Conservation (phyloP, 2,113 vertebrate genomes). For the Phalacrocorax aristotelis region DNA sequence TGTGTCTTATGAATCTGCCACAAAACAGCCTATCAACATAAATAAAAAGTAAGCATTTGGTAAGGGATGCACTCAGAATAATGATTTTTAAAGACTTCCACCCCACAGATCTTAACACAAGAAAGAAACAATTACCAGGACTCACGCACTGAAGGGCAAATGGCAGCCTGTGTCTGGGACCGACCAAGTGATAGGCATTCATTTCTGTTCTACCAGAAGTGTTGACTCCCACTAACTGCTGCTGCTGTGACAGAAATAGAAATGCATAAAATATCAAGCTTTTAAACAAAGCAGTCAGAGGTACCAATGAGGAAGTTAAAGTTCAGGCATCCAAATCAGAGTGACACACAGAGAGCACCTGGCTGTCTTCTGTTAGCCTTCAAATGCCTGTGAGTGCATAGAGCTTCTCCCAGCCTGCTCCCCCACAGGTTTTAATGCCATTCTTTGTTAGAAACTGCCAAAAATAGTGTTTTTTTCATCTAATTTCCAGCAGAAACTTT, state of each 20-base stretch:
- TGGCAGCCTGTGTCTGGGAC: not conserved
- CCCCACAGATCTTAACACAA: not conserved
- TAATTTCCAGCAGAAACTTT: not conserved
- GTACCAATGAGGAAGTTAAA: not conserved
- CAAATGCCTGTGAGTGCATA: conserved; percentile 69
- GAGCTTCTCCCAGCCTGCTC: conserved; percentile 75
- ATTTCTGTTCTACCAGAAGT: not conserved
- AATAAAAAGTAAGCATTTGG: not conserved
- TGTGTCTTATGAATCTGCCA: not conserved
- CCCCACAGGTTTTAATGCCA: conserved; percentile 68
- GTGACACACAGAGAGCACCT: conserved; percentile 69
- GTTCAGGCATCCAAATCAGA: not conserved
- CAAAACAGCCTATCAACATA: not conserved
- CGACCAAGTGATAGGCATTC: not conserved
- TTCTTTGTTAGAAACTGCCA: not conserved
- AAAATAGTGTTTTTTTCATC: not conserved
- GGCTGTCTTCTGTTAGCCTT: conserved; percentile 68
- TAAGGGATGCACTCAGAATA: not conserved
- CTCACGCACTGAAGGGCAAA: not conserved
- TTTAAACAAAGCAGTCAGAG: not conserved
- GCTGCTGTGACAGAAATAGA: not conserved
- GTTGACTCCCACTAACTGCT: not conserved
- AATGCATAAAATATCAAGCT: not conserved
- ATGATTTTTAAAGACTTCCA: not conserved
- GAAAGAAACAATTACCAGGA: not conserved